phyloP scores from a whole-genome alignment of 2,797 vertebrate genomes.

The Gallirallus australis region DNA sequence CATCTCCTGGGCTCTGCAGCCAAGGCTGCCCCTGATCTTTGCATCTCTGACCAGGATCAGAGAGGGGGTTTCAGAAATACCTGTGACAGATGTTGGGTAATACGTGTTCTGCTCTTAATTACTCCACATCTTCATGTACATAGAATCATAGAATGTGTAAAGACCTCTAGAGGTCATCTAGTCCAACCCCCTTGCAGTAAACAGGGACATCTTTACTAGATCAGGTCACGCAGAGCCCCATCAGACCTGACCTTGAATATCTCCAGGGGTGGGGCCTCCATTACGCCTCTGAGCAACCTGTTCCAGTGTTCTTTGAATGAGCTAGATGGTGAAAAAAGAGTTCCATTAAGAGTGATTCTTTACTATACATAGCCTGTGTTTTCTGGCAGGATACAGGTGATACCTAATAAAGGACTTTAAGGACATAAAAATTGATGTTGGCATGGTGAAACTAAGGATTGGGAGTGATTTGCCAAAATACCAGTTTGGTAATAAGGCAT shows the following conservation, averaged over 20 bases:
- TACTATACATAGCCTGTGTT: background rate
- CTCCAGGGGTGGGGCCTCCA: too few species aligned
- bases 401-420: background rate
- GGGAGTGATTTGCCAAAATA: background rate
- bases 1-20: background rate
- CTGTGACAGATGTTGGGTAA: background rate
- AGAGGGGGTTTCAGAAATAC: background rate
- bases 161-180: too few species aligned
- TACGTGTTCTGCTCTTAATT: background rate
- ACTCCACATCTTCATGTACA: rapidly evolving
- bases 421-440: background rate
- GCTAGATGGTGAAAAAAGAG: background rate
- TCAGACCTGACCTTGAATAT: too few species aligned
- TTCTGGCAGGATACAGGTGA: background rate
- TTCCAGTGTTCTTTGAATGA: background rate
- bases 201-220: too few species aligned
- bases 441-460: background rate
- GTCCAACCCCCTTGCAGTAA: too few species aligned
- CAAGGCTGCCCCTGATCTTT: background rate
- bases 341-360: background rate
- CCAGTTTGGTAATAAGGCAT: background rate
- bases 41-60: background rate
- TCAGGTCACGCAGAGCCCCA: too few species aligned
- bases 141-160: too few species aligned
- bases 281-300: too few species aligned